Conservation (phyloP, 2,888 invertebrate species). For the Oithona nana region DNA sequence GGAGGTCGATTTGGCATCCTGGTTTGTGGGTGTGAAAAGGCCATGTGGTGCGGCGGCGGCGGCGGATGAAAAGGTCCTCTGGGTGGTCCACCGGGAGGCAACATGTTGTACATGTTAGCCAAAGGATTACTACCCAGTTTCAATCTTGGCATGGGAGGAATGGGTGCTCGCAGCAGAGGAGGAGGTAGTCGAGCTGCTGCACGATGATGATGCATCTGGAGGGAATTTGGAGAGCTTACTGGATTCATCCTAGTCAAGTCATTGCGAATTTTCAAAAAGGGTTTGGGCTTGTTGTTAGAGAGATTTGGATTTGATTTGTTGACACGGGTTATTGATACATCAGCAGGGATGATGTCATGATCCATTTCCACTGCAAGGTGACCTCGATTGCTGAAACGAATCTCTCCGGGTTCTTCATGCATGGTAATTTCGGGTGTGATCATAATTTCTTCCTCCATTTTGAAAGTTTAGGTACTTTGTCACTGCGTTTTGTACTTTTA, state of each 20-base stretch:
- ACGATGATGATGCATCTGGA: background rate
- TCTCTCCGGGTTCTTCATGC: slow-evolving; percentile 15
- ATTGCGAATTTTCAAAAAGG: background rate
- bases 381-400: background rate
- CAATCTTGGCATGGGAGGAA: slow-evolving; percentile 11
- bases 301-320: background rate
- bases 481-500: too few relatives aligned
- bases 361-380: background rate
- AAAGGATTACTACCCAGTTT: background rate
- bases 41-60: background rate
- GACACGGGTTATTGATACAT: slow-evolving; percentile 9
- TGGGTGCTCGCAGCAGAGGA: slow-evolving; percentile 1
- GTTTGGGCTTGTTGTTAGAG: background rate
- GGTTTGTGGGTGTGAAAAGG: background rate
- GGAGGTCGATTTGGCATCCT: background rate
- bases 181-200: slow-evolving; percentile 2
- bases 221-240: too few relatives aligned
- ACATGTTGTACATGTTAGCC: background rate
- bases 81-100: background rate
- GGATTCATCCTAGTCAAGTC: slow-evolving; percentile 2
- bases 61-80: background rate
- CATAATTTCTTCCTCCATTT: background rate
- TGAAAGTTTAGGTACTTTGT: too few relatives aligned
- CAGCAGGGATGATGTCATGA: slow-evolving; percentile 1
- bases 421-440: slow-evolving; percentile 10